Base-by-base conservation (phyloP, 2,797 vertebrate genomes). In the Thripadectes ignobilis region DNA sequence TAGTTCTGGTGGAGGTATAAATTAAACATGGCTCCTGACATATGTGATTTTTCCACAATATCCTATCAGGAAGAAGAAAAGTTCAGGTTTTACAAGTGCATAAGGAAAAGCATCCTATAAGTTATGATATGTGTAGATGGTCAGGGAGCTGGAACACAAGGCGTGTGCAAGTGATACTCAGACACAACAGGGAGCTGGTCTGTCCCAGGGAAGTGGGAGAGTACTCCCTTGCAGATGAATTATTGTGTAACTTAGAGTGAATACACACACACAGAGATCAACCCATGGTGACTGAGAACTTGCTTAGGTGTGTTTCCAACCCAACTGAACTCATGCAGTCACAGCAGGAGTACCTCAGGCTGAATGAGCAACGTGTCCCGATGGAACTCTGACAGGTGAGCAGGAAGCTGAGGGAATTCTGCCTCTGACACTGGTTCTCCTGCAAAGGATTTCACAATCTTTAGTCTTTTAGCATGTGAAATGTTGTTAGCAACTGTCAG, bases 1-100 rank as follows among this genome's bases (percentile, higher is more conserved):
- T 99, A 99, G 98, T 99, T 99, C 97, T 99, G 99, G 85, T 99
- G 99, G 85, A 99, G 99, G 97, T 99, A 99, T 18, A 99, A 98
- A 97, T 98, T 99, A 97, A 99, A 99, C 81, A 99, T 96, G 59
- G 99, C 98, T 67, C 98, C 98, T 12, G 98, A 98, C 98, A 99
- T 98, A 84, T 99, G 99, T 1, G 99, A 99, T 67, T 98, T 99
- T 97, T 99, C 99, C 57, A 99, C 98, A 72, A 99, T 98, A 76
- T 97, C 74, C 99, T 99, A 95, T 71, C 8, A 79, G 86, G 67
- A 66, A 73, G 52, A 94, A 72, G 79, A 77, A 32, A 27, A 85
- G 11, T n/a, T 58, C 57, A 41, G 17, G 59, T 59, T 88, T 85
- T 38, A 75, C 4, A 49, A 26, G 30, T 3, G 8, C 34, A 7